Base-by-base conservation (phyloP, 2,888 invertebrate genomes). In the Notodromas monacha region DNA sequence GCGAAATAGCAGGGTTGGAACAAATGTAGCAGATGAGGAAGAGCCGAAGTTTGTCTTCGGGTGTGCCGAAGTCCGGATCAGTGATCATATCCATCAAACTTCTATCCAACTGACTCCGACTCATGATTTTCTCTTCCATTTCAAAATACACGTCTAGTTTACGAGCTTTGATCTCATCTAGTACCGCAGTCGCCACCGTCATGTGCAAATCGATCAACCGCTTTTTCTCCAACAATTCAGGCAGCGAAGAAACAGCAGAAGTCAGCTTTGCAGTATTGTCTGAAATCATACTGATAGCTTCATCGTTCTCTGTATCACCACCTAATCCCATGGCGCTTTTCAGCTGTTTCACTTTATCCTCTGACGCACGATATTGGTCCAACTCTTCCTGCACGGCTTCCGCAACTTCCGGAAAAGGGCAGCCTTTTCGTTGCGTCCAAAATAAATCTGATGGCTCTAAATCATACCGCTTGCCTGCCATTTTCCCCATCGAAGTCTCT, bases 381-480 rank as follows among this genome's bases (percentile, higher is more conserved):
- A 99, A 52, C 50, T 89, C 86, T 51, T 84, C 86, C 46, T 99
- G 92, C 38, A 99, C 89, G 4, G 92, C 81, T 51, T 96, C 96
- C 3, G 96, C 96, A 0, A 99, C 96, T 2, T 45, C 43, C 4
- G 59, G 59, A 39, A 59, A 60, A 8, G 58, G 56, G 37, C 49
- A 74, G 14, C 86, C 86, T 51, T 86, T 92, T 44, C 92, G 79
- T 32, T 66, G 63, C 14, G 57, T 55, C 96, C 96, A 99, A 44
- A 96, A 70, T 35, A 68, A 68, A 48, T 96, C 96, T 32, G 57
- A 65, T 13, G 66, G 60, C 45, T 77, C 76, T 33, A 96, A 54
- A 48, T 96, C 89, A 47, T 79, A 96, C 2, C 72, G 60, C 41
- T 74, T 65, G 13, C 2, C 30, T 27, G 3, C 33, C 34, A 27